phyloP scores from a whole-genome alignment of 2,113 vertebrate genomes.

The Nipponia nippon region DNA sequence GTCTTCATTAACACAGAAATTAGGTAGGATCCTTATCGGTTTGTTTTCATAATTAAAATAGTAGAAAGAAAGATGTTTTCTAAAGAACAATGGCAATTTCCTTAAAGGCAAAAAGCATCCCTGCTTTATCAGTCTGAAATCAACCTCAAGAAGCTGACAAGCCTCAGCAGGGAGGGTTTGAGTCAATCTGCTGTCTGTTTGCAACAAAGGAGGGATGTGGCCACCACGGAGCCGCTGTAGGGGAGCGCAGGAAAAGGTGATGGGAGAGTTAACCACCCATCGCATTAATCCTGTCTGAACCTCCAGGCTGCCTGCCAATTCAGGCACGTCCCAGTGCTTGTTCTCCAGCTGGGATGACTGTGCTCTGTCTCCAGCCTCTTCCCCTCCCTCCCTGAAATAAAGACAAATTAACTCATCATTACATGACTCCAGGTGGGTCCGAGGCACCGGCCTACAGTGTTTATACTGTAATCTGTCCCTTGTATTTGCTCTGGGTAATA shows the following conservation, averaged over 20 bases:
- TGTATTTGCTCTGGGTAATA: background rate
- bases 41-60: background rate
- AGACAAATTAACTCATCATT: background rate
- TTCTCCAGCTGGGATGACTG: background rate
- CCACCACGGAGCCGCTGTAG: rapidly evolving
- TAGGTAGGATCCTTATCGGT: background rate
- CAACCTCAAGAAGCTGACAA: background rate
- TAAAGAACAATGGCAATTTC: background rate
- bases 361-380: background rate
- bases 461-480: background rate
- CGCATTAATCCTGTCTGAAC: background rate
- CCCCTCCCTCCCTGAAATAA: background rate
- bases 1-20: background rate
- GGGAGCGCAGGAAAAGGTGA: background rate
- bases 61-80: background rate
- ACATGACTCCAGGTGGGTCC: too few relatives aligned
- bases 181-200: background rate
- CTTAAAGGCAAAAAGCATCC: background rate
- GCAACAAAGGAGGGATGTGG: background rate
- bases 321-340: background rate
- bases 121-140: background rate
- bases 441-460: background rate
- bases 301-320: background rate
- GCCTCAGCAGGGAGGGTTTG: background rate
- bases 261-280: background rate